Conservation (phyloP, 2,797 vertebrate genomes). For the Meda fulgida region DNA sequence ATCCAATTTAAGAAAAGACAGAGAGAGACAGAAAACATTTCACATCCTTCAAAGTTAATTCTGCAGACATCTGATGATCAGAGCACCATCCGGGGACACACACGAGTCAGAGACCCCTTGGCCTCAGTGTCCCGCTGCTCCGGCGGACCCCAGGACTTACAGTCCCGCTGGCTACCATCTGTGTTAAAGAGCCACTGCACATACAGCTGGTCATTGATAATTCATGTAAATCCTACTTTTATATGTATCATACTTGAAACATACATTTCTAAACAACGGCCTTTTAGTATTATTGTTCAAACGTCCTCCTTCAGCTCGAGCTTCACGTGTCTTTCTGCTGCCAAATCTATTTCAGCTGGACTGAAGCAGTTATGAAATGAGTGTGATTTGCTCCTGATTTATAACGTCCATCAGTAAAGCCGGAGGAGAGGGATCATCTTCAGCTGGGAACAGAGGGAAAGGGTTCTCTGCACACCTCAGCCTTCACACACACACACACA, state of each 20-base stretch:
- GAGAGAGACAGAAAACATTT: slow-evolving; percentile 69
- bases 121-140: not conserved
- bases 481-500: not conserved
- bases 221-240: not conserved
- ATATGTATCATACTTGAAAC: not conserved
- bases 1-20: slow-evolving; percentile 69
- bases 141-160: too few relatives aligned
- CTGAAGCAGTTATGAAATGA: not conserved
- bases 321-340: not conserved
- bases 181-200: too few relatives aligned
- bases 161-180: not conserved
- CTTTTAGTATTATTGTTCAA: not conserved
- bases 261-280: too few relatives aligned
- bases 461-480: not conserved
- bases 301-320: too few relatives aligned
- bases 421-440: not conserved
- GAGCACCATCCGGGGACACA: slow-evolving; percentile 91
- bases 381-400: too few relatives aligned
- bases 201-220: too few relatives aligned
- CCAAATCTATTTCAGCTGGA: not conserved
- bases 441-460: not conserved
- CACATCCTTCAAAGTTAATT: slow-evolving; percentile 96
- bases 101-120: slow-evolving; percentile 85
- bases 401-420: not conserved
- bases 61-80: slow-evolving; percentile 85